Base-by-base conservation (phyloP, 1,140 invertebrate species). In the Brachionus sp. region DNA sequence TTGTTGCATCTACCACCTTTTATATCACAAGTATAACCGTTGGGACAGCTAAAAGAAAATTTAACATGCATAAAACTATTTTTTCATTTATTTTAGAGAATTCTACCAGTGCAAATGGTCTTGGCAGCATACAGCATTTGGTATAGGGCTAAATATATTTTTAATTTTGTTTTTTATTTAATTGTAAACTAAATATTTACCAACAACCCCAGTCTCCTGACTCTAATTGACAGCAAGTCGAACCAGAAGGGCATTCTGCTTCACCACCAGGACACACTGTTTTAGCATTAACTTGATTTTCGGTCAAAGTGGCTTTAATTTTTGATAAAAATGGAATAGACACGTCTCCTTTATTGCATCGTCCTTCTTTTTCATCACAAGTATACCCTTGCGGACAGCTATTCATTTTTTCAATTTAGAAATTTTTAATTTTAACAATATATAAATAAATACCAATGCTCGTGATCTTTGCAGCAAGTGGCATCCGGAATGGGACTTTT, bases 161-260 rank as follows among this genome's bases (percentile, higher is more conserved):
- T 57, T 57, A 0, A 1, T 6, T 29, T 2, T 1, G 4, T 44
- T 46, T 13, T 62, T 16, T 37, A n/a, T 64, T 25, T 6, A 13
- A n/a, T 5, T 6, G 13, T 19, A 13, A 33, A 70, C 23, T 70
- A 29, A 44, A 37, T 37, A 44, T n/a, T 35, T 77, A 53, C 53
- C 46, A 90, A 75, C 90, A 90, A 39, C 88, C 89, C 84, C 86
- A 89, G 12, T 84, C 68, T 33, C 86, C 87, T 62, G 82, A 68
- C 0, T 16, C 83, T 33, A 88, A 25, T 53, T 86, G 83, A 85
- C 90, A 90, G 84, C 89, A 90, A 13, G 90, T 90, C 7, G 85
- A 85, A 7, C 86, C 85, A 85, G 86, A 85, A 12, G 86, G 87
- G 85, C 90, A 90, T 70, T 86, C 83, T 25, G 84, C 84, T 25